These are phyloP conservation scores for Diprion similis DNA, from an alignment of 1,140 invertebrate genomes.

Conservation along the genomic window DNA sequence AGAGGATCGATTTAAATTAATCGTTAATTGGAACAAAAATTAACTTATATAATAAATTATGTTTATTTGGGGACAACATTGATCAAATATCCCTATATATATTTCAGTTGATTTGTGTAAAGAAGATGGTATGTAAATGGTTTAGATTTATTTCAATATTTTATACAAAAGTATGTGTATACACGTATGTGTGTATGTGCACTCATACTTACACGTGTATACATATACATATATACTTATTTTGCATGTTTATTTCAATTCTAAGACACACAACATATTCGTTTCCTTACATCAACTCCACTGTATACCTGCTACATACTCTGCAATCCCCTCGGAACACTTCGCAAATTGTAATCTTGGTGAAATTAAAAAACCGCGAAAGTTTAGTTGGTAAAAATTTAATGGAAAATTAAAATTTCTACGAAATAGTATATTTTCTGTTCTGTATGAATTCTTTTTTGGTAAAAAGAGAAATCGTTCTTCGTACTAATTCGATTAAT, in stretches of 20 bases:
- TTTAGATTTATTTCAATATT: constrained; percentile 49
- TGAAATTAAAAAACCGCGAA: too few species aligned
- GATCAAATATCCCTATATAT: constrained; percentile 50
- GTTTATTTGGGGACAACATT: constrained; percentile 26
- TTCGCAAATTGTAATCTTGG: too few species aligned
- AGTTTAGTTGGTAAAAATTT: too few species aligned
- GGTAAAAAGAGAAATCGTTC: too few species aligned
- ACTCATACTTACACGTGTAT: constrained; percentile 24
- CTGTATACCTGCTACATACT: background rate
- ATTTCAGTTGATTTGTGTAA: constrained; percentile 58
- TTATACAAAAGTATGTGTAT: constrained; percentile 22
- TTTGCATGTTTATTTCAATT: constrained; percentile 26
- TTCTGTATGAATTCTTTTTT: too few species aligned
- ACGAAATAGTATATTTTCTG: too few species aligned
- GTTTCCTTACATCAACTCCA: constrained; percentile 18
- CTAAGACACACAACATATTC: constrained; percentile 1
- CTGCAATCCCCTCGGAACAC: too few species aligned
- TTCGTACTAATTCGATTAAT: too few species aligned
- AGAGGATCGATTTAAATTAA: background rate
- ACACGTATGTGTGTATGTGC: constrained; percentile 45
- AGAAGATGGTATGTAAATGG: constrained; percentile 57
- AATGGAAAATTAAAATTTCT: too few species aligned
- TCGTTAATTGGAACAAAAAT: background rate
- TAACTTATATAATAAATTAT: background rate
- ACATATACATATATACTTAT: constrained; percentile 47